These are phyloP conservation scores for Penaeus japonicus DNA, from an alignment of 1,140 invertebrate genomes.

Conservation along the genomic window DNA sequence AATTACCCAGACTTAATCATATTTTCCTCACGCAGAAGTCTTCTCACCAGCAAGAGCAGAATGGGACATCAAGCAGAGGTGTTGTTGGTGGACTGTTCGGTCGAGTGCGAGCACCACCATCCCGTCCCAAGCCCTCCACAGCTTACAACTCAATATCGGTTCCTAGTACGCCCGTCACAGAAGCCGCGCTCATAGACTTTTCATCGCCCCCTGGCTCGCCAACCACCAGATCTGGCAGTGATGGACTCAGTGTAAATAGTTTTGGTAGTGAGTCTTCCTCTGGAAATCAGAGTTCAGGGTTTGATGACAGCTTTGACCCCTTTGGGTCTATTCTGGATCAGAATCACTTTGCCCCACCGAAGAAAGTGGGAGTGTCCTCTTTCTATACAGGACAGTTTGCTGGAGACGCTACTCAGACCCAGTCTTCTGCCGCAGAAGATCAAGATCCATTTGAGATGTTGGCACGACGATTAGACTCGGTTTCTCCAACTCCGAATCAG, in stretches of 20 bases:
- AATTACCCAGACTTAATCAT: no score
- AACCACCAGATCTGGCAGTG: conserved; percentile 39
- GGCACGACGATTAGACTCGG: conserved; percentile 7
- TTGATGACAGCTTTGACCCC: conserved; percentile 45
- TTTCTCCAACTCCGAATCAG: background rate
- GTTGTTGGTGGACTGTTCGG: conserved; percentile 19
- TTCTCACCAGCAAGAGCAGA: conserved; percentile 21
- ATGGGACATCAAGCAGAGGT: conserved; percentile 9
- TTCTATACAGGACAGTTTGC: conserved; percentile 13
- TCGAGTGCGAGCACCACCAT: background rate
- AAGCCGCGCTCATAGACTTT: conserved; percentile 41
- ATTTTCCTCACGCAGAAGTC: conserved; percentile 12
- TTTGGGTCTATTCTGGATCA: conserved; percentile 32
- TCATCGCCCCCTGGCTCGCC: conserved; percentile 44
- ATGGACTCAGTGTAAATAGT: conserved; percentile 50
- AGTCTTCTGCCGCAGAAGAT: background rate
- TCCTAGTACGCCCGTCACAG: conserved; percentile 22
- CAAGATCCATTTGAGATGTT: conserved; percentile 48
- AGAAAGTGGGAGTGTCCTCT: conserved; percentile 27
- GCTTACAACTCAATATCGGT: background rate
- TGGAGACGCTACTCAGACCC: background rate
- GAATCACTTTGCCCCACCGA: background rate
- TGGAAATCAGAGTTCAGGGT: conserved; percentile 38
- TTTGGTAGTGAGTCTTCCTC: conserved; percentile 44
- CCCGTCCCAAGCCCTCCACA: conserved; percentile 3